These are phyloP conservation scores for Leptopilina clavipes DNA, from an alignment of 1,140 invertebrate species.

Conservation along the genomic window DNA sequence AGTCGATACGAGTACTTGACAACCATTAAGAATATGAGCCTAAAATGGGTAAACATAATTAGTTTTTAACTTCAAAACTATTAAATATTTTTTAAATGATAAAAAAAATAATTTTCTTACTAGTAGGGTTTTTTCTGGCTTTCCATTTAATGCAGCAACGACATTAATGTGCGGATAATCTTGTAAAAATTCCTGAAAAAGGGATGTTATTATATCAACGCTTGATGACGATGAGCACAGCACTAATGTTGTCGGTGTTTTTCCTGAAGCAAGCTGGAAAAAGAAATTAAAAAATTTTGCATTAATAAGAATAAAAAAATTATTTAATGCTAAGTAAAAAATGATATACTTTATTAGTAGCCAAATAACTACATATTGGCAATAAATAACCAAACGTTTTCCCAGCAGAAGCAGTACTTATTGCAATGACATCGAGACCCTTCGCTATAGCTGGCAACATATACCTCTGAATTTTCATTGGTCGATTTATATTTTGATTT, in stretches of 20 bases:
- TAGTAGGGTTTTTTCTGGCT: constrained; percentile 56
- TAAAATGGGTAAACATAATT: constrained; percentile 43
- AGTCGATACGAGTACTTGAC: constrained; percentile 70
- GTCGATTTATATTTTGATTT: constrained; percentile 43
- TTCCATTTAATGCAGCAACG: constrained; percentile 64
- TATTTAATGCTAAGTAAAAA: constrained; percentile 27
- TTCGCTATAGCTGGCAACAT: constrained; percentile 71
- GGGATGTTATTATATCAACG: constrained; percentile 53
- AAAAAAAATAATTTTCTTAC: constrained; percentile 51
- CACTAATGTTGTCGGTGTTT: constrained; percentile 60
- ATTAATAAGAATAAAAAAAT: too few relatives aligned
- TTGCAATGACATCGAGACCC: constrained; percentile 61
- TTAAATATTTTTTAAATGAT: constrained; percentile 34
- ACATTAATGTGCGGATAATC: constrained; percentile 50
- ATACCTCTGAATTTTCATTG: constrained; percentile 66
- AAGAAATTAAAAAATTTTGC: constrained; percentile 31
- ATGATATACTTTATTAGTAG: constrained; percentile 53
- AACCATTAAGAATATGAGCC: constrained; percentile 67
- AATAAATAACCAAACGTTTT: constrained; percentile 68
- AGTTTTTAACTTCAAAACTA: background rate
- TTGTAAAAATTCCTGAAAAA: constrained; percentile 55
- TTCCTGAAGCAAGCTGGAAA: constrained; percentile 44
- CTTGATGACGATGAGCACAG: constrained; percentile 64
- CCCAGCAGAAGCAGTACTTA: constrained; percentile 62
- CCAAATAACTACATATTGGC: constrained; percentile 60